These are phyloP conservation scores for Parauchenoglanis ngamensis DNA, from an alignment of 2,797 vertebrate genomes.

Conservation along the genomic window DNA sequence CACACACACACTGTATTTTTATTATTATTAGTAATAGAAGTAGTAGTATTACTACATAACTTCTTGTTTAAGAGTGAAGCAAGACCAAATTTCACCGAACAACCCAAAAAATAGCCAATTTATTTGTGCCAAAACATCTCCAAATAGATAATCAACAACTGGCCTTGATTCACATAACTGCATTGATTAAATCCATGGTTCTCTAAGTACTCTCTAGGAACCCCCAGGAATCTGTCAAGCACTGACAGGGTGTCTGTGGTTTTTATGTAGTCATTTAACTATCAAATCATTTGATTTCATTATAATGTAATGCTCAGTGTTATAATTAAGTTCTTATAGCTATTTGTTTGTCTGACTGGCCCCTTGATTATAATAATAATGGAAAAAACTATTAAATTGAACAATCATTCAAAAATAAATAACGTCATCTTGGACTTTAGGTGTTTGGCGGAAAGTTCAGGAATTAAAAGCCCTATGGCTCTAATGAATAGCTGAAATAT, in stretches of 20 bases:
- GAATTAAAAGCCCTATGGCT: not conserved
- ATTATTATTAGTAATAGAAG: too few relatives aligned
- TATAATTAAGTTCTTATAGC: not conserved
- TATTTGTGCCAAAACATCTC: not conserved
- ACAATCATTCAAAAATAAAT: not conserved
- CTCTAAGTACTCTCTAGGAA: not conserved
- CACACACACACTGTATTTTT: conserved; percentile 8
- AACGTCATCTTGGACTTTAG: not conserved
- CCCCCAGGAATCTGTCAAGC: not conserved
- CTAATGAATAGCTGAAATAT: too few relatives aligned
- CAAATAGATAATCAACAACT: not conserved
- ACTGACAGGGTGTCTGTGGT: not conserved
- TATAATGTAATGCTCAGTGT: not conserved
- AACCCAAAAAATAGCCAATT: not conserved
- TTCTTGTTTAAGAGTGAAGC: not conserved
- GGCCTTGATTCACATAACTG: not conserved
- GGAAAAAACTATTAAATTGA: not conserved
- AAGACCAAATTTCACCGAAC: not conserved
- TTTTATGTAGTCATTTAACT: not conserved
- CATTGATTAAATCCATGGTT: not conserved
- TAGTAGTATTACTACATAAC: not conserved
- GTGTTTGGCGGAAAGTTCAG: not conserved
- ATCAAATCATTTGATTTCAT: not conserved
- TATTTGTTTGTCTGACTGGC: not conserved
- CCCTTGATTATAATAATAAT: not conserved